phyloP scores from a whole-genome alignment of 2,888 invertebrate genomes.

The Ophraella communa region DNA sequence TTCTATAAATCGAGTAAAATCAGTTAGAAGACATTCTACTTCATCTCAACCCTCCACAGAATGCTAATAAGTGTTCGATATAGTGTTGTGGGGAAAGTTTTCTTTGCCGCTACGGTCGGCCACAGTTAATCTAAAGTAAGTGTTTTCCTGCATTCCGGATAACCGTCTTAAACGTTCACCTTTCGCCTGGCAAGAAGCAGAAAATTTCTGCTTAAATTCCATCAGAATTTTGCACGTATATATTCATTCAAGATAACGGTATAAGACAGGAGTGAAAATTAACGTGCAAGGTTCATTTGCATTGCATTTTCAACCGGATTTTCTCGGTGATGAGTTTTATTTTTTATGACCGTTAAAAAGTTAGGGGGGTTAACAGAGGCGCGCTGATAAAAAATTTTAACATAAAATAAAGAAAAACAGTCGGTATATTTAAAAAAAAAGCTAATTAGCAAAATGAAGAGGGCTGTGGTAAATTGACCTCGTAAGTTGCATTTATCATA shows the following conservation, averaged over 20 bases:
- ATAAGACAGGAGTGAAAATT: conserved; percentile 45
- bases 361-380: conserved; percentile 20
- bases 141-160: conserved; percentile 23
- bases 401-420: not conserved
- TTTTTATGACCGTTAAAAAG: conserved; percentile 46
- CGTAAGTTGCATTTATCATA: no score
- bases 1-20: no score
- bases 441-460: no score
- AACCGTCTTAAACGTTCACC: conserved; percentile 19
- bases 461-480: no score
- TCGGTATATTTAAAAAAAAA: no score
- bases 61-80: not conserved
- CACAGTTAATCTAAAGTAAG: conserved; percentile 24
- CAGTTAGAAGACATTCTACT: no score
- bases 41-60: not conserved
- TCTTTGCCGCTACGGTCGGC: not conserved
- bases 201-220: conserved; percentile 29
- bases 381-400: not conserved
- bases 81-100: not conserved
- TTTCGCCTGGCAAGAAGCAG: conserved; percentile 25
- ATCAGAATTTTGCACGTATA: conserved; percentile 33
- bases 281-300: conserved; percentile 51
- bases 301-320: conserved; percentile 50
- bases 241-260: conserved; percentile 39
- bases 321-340: conserved; percentile 51